Base-by-base conservation (phyloP, 1,140 invertebrate genomes). In the Colletes latitarsis region DNA sequence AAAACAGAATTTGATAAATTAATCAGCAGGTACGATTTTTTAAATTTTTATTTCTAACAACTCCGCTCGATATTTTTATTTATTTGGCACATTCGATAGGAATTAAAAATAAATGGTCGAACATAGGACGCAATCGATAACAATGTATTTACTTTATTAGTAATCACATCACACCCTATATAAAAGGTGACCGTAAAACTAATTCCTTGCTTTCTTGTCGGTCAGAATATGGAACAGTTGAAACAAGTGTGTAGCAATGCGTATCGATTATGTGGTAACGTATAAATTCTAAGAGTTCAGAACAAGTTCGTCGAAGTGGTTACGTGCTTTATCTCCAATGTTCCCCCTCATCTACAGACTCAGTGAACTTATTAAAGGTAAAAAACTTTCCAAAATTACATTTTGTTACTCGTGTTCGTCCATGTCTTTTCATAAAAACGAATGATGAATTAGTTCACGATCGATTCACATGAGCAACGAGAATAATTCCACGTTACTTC, bases 231-330 rank as follows among this genome's bases (percentile, higher is more conserved):
- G 8, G 60, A 46, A 55, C 72, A 64, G 4, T 43, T 15, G 46
- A 8, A 52, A 15, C 46, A 53, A 53, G 15, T 41, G 43, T 74
- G 72, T 15, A 4, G 60, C 72, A 74, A 74, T 49, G 6, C 21
- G 10, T 64, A 74, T 74, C 30, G 49, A 64, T 74, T 74, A 53
- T 74, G 72, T 21, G 12, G 46, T 12, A 55, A 64, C 9, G 0
- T 5, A 0, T 15, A 21, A 53, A 55, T 64, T 55, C 43, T 21
- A 64, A 74, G n/a, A 30, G 10, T 49, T 57, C 4, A 4, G 43
- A 74, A 64, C 72, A 30, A 53, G 72, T 74, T 74, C 53, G 46
- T 6, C 9, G 14, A 8, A 10, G 9, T 15, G 17, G 8, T 46
- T 43, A 3, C 21, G 21, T 52, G 49, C 49, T 21, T 49, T 30